Conservation (phyloP, 2,888 invertebrate species). For the Morpho deidamia region DNA sequence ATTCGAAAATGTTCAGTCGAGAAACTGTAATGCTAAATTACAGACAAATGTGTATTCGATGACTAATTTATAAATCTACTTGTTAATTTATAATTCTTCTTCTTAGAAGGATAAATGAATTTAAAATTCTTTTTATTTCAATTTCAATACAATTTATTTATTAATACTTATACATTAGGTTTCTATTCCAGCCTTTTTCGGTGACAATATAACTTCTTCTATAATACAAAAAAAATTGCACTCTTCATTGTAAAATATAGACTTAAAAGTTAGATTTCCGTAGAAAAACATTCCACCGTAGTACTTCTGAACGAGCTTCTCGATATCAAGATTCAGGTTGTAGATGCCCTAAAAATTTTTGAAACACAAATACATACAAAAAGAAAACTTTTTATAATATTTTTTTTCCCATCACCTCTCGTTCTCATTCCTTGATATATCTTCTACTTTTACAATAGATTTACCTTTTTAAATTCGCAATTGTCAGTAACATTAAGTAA, state of each 20-base stretch:
- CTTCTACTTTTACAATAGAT: neutral
- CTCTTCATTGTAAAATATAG: conserved; percentile 36
- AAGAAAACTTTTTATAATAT: no score
- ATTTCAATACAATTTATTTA: no score
- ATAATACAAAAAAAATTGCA: conserved; percentile 47
- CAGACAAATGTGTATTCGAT: no score
- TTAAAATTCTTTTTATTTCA: no score
- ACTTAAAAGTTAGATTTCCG: conserved; percentile 38
- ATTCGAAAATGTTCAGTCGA: no score
- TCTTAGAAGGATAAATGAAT: no score
- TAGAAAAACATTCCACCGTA: conserved; percentile 43
- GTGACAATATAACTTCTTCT: conserved; percentile 32
- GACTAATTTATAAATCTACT: no score
- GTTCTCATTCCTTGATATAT: neutral
- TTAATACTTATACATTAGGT: no score
- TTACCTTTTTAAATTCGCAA: neutral
- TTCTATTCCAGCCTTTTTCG: conserved; percentile 25
- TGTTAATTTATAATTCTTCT: no score
- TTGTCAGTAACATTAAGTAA: neutral
- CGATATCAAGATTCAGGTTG: conserved; percentile 30
- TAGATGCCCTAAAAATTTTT: conserved; percentile 37
- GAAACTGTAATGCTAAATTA: no score
- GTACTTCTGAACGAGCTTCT: conserved; percentile 34
- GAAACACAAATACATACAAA: neutral
- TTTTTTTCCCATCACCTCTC: no score